Evolutionary conservation across 2,113 vertebrate species (phyloP), one percentile per base, ranked within the genome.

Genomic region (Patagioenas fasciata): DNA sequence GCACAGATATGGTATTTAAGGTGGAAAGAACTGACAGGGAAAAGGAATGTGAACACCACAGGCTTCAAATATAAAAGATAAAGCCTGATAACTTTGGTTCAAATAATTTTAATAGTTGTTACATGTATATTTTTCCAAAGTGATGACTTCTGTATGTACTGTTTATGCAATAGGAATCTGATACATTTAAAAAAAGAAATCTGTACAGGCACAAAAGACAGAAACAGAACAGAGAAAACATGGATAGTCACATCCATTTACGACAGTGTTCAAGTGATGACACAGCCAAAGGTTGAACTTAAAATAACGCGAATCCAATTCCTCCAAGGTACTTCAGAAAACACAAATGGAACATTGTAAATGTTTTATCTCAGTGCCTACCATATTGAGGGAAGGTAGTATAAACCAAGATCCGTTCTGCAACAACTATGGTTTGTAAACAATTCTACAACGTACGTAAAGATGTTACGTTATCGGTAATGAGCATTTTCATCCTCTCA

Each of bases 41-140:
- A 93, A 85, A 96, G 95, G 96, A 91, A 96, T 89, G 91, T 88
- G 94, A 96, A 87, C 86, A 94, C 80, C 77, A 95, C 91, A 96
- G 95, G 96, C 97, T 95, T 95, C 94, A 86, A 88, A 94, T 92
- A 96, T 64, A 95, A 91, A 91, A 96, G 92, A 96, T 85, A 91
- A 97, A 96, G 97, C 96, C 97, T 73, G 71, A 70, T 95, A 95
- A 97, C 96, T 98, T 97, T 96, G 97, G 98, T 98, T 98, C 95
- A 98, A 98, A 92, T 94, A 94, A 96, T 97, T 98, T 96, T 96
- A 97, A 97, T 96, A 84, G 91, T 84, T 88, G 90, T 97, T 93
- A 96, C 91, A 96, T 47, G 86, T 96, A 42, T 89, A 74, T 86
- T 94, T 85, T 93, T 95, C 95, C 96, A 70, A 82, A 96, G 50